Conservation (phyloP, 2,888 invertebrate species). For the Caenorhabditis macrosperma region DNA sequence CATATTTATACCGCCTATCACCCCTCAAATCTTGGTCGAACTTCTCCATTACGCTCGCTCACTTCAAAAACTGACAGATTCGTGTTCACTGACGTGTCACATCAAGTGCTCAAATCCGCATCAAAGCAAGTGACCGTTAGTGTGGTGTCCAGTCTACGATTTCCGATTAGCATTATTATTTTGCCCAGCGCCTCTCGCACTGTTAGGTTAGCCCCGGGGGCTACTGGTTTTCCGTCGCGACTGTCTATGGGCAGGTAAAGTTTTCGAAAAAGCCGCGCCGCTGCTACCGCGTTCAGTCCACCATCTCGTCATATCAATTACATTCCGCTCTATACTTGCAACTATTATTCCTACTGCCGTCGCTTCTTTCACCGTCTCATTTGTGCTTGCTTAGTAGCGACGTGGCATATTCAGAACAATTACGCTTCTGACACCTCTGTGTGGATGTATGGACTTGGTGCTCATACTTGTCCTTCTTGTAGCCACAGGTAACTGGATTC, state of each 20-base stretch:
- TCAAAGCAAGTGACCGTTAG: conserved; percentile 38
- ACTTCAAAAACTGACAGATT: conserved; percentile 21
- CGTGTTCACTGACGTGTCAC: conserved; percentile 41
- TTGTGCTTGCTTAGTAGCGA: not conserved
- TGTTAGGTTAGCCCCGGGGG: conserved; percentile 47
- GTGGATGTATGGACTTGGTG: conserved; percentile 62
- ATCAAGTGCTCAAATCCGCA: conserved; percentile 57
- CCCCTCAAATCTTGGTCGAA: conserved; percentile 11
- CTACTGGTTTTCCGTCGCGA: conserved; percentile 52
- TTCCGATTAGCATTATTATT: conserved; percentile 60
- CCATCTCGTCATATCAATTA: conserved; percentile 60
- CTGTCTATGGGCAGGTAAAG: conserved; percentile 50
- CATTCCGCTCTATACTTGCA: conserved; percentile 47
- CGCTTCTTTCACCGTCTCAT: not conserved
- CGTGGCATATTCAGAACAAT: conserved; percentile 36
- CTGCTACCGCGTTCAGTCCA: conserved; percentile 23
- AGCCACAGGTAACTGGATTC: conserved; percentile 33
- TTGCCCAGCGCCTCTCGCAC: conserved; percentile 49
- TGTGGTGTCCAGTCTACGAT: conserved; percentile 32
- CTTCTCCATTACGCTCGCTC: conserved; percentile 1
- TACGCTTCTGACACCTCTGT: conserved; percentile 19
- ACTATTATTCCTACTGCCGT: conserved; percentile 24
- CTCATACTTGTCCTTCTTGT: conserved; percentile 52
- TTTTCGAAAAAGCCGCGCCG: conserved; percentile 41
- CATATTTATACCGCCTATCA: conserved; percentile 27